Base-by-base conservation (phyloP, 2,113 vertebrate genomes). In the Prunella fulvescens region DNA sequence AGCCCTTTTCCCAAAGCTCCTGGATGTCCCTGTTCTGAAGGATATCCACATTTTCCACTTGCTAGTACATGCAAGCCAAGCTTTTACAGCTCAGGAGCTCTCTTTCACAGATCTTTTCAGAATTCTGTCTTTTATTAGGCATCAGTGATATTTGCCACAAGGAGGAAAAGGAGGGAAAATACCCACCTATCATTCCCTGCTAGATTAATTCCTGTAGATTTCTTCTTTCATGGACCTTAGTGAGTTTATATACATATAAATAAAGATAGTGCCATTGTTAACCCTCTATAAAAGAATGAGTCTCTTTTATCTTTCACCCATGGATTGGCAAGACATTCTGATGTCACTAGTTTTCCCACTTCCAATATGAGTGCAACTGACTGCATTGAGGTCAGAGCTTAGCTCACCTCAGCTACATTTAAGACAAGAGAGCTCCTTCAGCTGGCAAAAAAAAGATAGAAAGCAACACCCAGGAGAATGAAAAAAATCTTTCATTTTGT, bases 331-430 rank as follows among this genome's bases (percentile, higher is more conserved):
- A 74, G 69, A 76, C 56, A 81, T 86, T 86, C 69, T 90, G 60
- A 79, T 88, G 88, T 78, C 2, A 3, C 76, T 31, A 28, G 39
- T 96, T 84, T 95, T 93, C 85, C 79, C 80, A 84, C 51, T 96
- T 90, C 80, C 76, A 95, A 78, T 73, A 37, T 37, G 44, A 96
- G 88, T 93, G 80, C 93, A 96, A 74, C 60, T 17, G 3, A 94
- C 65, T 92, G 95, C 95, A 96, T 65, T 92, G 88, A 94, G 93
- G 95, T 97, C 94, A 96, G 86, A 88, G 94, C 93, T 97, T 95
- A 96, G 88, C 85, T 95, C 95, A 94, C 94, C 93, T 95, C 90
- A 95, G 56, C 64, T 62, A 83, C 71, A 48, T 78, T 79, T 93
- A 93, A 86, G 31, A 93, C 82, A 96, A 95, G 79, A 88, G 72